Percentiles rank a stretch among this genome's conserved stretches.
phyloP scores from a whole-genome alignment of 1,140 invertebrate genomes.

The Colletes gigas region DNA sequence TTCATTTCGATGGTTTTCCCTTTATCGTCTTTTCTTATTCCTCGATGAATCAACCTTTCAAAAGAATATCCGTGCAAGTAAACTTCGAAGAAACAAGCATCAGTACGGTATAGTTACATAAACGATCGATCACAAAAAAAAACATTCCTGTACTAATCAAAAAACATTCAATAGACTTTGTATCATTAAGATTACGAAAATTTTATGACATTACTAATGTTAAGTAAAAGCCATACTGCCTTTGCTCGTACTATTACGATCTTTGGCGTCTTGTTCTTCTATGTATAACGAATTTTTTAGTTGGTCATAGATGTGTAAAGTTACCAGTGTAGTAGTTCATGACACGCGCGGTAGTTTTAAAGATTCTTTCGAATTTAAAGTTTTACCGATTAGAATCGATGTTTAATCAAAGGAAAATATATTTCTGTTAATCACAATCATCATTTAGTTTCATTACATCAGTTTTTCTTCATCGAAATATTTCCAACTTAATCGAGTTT shows the following conservation, averaged over 20 bases:
- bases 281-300: neutral
- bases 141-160: neutral
- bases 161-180: neutral
- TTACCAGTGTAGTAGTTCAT: neutral
- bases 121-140: slow-evolving; percentile 5
- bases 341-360: neutral
- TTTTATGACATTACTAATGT: neutral
- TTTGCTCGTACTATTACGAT: neutral
- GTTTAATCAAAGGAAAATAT: neutral
- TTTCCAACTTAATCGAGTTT: neutral
- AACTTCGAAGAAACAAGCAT: slow-evolving; percentile 4
- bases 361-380: neutral
- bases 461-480: no score
- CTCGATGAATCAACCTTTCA: neutral
- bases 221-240: neutral
- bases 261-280: neutral
- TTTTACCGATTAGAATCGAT: neutral
- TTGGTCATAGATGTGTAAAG: neutral
- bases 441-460: no score
- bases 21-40: neutral
- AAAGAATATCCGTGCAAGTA: neutral
- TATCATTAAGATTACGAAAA: neutral
- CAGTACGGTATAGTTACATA: slow-evolving; percentile 23
- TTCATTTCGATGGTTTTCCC: slow-evolving; percentile 70
- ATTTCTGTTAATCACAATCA: no score